phyloP scores from a whole-genome alignment of 1,140 invertebrate species.

The Bombus polaris region DNA sequence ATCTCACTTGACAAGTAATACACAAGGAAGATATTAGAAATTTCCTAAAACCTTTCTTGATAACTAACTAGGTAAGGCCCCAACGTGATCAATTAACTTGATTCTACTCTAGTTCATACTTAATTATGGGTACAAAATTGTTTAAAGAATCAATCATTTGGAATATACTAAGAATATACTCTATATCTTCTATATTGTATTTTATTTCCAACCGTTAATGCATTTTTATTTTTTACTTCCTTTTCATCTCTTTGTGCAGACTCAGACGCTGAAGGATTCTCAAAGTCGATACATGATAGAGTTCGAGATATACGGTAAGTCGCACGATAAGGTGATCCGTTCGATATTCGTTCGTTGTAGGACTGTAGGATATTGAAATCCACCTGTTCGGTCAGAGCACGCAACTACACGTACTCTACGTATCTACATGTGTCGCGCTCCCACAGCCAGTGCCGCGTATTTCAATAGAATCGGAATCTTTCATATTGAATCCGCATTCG shows the following conservation, averaged over 20 bases:
- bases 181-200: no score
- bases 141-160: no score
- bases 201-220: not conserved
- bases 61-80: no score
- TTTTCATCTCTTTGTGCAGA: not conserved
- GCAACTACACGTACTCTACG: not conserved
- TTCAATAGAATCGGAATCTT: constrained; percentile 58
- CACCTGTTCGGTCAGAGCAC: constrained; percentile 1
- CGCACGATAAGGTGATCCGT: constrained; percentile 46
- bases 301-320: constrained; percentile 41
- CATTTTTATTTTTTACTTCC: not conserved
- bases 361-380: constrained; percentile 60
- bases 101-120: not conserved
- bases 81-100: not conserved
- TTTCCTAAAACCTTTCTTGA: not conserved
- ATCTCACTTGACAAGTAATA: not conserved
- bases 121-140: no score
- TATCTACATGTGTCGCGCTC: constrained; percentile 25
- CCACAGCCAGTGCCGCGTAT: constrained; percentile 21
- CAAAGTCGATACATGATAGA: constrained; percentile 1
- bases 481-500: constrained; percentile 61
- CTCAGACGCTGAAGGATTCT: not conserved
- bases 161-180: no score
- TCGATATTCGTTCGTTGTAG: constrained; percentile 1
- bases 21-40: not conserved